These are phyloP conservation scores for Ashinkailepas kermadecensis DNA, from an alignment of 2,888 invertebrate species.

Conservation along the genomic window DNA sequence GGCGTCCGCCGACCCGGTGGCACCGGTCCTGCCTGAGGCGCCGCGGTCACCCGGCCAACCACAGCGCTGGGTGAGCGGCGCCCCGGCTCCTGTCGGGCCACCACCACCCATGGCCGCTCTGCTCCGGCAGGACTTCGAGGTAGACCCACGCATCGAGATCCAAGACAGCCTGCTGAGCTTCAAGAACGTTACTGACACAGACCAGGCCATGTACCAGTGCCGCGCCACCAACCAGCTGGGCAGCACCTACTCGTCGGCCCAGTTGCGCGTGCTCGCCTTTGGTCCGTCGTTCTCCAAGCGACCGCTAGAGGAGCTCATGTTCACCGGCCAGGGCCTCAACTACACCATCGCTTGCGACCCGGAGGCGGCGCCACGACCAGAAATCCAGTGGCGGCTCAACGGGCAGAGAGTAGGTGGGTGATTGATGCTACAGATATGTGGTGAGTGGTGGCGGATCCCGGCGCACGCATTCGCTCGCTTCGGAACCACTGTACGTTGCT, in stretches of 20 bases:
- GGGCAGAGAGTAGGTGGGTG: slow-evolving; percentile 55
- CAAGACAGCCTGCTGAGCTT: slow-evolving; percentile 38
- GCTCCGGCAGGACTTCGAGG: slow-evolving; percentile 60
- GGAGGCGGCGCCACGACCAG: slow-evolving; percentile 85
- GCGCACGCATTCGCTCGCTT: too few relatives aligned
- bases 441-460: too few relatives aligned
- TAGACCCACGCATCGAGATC: slow-evolving; percentile 50
- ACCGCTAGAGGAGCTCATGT: slow-evolving; percentile 80
- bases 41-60: too few relatives aligned
- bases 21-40: too few relatives aligned
- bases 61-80: too few relatives aligned
- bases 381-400: slow-evolving; percentile 84
- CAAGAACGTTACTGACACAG: slow-evolving; percentile 49
- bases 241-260: slow-evolving; percentile 76
- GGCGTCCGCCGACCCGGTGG: too few relatives aligned
- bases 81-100: too few relatives aligned
- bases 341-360: slow-evolving; percentile 85
- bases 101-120: slow-evolving; percentile 27
- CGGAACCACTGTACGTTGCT: too few relatives aligned
- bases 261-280: slow-evolving; percentile 64
- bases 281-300: slow-evolving; percentile 77
- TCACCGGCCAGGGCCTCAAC: slow-evolving; percentile 84
- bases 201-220: slow-evolving; percentile 94
- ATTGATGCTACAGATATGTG: too few relatives aligned
- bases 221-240: slow-evolving; percentile 79